Percentiles rank a stretch among this genome's conserved stretches.
Conservation (phyloP, 2,888 invertebrate species). For the Helicoverpa assulta region DNA sequence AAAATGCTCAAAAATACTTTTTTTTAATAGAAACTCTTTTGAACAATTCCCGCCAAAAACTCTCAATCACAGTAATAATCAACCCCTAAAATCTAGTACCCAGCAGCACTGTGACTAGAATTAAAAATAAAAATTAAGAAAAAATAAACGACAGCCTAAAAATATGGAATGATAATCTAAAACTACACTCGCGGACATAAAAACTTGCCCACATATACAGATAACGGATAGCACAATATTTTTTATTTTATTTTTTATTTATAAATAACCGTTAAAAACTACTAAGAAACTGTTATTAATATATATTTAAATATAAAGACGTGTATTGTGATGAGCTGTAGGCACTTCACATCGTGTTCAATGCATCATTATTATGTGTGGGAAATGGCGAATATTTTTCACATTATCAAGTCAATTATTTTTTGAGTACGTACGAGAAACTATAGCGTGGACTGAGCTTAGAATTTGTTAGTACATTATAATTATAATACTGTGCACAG, state of each 20-base stretch:
- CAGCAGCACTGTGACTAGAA: constrained; percentile 86
- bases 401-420: constrained; percentile 43
- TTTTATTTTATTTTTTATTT: constrained; percentile 22
- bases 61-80: constrained; percentile 19
- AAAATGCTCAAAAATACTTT: neutral
- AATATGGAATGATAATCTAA: constrained; percentile 70
- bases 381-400: constrained; percentile 28
- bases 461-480: neutral
- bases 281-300: constrained; percentile 53
- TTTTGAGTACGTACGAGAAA: constrained; percentile 23
- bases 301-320: constrained; percentile 29
- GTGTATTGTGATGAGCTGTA: constrained; percentile 51
- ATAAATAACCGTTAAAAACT: constrained; percentile 52
- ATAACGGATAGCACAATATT: constrained; percentile 47
- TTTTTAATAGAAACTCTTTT: neutral
- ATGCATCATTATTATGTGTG: constrained; percentile 26
- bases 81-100: constrained; percentile 76
- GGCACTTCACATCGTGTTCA: constrained; percentile 46
- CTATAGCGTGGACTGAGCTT: constrained; percentile 19
- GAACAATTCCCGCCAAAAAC: constrained; percentile 42
- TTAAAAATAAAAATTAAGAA: constrained; percentile 70
- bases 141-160: constrained; percentile 58
- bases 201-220: constrained; percentile 60
- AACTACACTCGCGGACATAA: constrained; percentile 68
- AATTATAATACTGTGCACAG: neutral